These are phyloP conservation scores for Melolontha melolontha DNA, from an alignment of 2,888 invertebrate genomes.

Conservation along the genomic window DNA sequence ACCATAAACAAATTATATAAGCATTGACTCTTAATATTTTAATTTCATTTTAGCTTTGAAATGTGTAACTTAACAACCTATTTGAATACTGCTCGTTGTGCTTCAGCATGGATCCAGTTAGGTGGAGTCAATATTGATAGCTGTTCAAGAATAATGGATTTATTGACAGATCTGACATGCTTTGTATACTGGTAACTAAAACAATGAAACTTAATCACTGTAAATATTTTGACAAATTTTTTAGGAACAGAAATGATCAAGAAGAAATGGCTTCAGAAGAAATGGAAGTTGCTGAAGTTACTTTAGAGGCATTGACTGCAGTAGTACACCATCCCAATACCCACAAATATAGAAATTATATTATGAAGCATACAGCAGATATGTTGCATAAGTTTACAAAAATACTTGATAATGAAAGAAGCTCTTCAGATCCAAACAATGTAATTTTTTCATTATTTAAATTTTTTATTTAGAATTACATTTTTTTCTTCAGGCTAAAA, in stretches of 20 bases:
- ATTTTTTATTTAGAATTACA: slow-evolving; percentile 10
- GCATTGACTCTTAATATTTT: neutral
- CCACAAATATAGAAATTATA: slow-evolving; percentile 66
- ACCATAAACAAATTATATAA: no score
- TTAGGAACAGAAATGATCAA: slow-evolving; percentile 63
- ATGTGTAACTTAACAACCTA: slow-evolving; percentile 67
- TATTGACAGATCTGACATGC: slow-evolving; percentile 63
- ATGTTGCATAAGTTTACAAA: slow-evolving; percentile 70
- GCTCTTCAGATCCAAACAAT: slow-evolving; percentile 61
- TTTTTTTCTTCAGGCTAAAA: no score
- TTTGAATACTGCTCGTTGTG: slow-evolving; percentile 70
- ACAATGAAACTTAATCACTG: neutral
- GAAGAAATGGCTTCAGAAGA: slow-evolving; percentile 69
- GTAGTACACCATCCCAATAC: slow-evolving; percentile 74
- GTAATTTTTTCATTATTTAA: slow-evolving; percentile 49
- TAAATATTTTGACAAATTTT: slow-evolving; percentile 33
- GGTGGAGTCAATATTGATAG: slow-evolving; percentile 64
- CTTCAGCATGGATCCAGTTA: slow-evolving; percentile 74
- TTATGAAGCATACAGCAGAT: slow-evolving; percentile 71
- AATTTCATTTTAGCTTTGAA: slow-evolving; percentile 54
- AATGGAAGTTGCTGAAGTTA: slow-evolving; percentile 71
- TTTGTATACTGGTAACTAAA: slow-evolving; percentile 63
- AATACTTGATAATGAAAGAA: slow-evolving; percentile 67
- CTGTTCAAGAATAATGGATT: slow-evolving; percentile 59
- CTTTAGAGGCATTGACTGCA: slow-evolving; percentile 73